Evolutionary conservation across 2,888 invertebrate species (phyloP), one percentile per base, ranked within the genome.

Genomic region (Phasia obesa): DNA sequence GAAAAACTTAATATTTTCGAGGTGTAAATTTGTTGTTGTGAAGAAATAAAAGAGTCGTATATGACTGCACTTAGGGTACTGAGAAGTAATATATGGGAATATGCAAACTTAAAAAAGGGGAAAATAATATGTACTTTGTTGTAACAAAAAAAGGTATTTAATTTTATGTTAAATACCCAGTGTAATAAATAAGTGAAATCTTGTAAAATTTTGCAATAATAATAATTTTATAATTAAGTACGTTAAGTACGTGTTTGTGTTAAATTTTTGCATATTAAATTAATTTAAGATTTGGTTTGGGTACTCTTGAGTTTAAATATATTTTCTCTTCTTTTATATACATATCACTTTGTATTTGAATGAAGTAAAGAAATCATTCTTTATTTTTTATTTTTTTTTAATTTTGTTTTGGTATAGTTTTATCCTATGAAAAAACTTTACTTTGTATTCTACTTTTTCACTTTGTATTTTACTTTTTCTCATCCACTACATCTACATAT

Each of bases 101-200:
- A 59, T 15, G 4, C 9, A 23, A 27, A 21, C n/a, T 21, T 13
- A 60, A 35, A 1, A 19, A 55, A 57, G 6, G 2, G 42, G 47
- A 47, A 81, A 60, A 53, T 77, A 55, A 38, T 65, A 73, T 42
- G 49, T 62, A 27, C 49, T 59, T 25, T 67, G n/a, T 73, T 55
- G 67, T 42, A 55, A n/a, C n/a, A n/a, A 81, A 59, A 64, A 6
- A 64, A 74, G 27, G 51, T 60, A 70, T 42, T 65, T 73, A 53
- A 55, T 6, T 67, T 1, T 35, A 19, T 47, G 9, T 42, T 31
- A 25, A 25, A 62, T 27, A 62, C 2, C 9, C 53, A 62, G 53
- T 13, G 1, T 2, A 23, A 6, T 21, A 53, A 62, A 53, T 62
- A 23, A 53, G 31, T 21, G 27, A 15, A 9, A 27, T 27, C n/a